Evolutionary conservation across 2,113 vertebrate species (phyloP), one percentile per base, ranked within the genome.

Genomic region (Thermophis baileyi): DNA sequence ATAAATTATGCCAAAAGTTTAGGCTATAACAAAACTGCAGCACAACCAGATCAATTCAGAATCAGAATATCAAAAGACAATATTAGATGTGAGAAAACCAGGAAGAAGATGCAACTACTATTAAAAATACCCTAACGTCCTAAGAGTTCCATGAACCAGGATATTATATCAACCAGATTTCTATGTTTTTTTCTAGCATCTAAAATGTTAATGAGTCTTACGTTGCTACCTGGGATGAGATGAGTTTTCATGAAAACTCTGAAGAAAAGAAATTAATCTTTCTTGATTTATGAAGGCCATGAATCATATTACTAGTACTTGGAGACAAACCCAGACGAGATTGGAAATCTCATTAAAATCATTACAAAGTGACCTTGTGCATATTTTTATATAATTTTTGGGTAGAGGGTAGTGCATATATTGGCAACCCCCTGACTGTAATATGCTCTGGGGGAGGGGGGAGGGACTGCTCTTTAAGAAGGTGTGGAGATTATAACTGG

Each of bases 1-100:
- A 91, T 94, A 89, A 53, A 96, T 88, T 89, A 90, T 16, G 0
- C 93, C 94, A 95, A 51, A 94, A 87, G 93, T 92, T 86, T 74
- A 89, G 89, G 93, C 95, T 96, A 95, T 91, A 89, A 94, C 95
- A 96, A 94, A 91, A 90, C 92, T 92, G 60, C 90, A 95, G 93
- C 90, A 95, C 49, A 93, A 90, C 90, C 93, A 95, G 92, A 94
- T 96, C 95, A 95, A 81, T 94, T 94, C 93, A 89, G 94, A 94
- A 94, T 95, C 93, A 94, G 93, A 96, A 92, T 94, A 54, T n/a
- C 27, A 93, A 94, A 89, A 88, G 47, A 46, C 93, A 90, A 91
- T 94, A 95, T 94, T 93, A 51, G 92, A 91, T 60, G n/a, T 10
- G 95, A 24, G 88, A 46, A 47, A 87, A 81, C n/a, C 18, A 86